These are phyloP conservation scores for Mungos mungo DNA, from an alignment of 2,113 vertebrate species.

Conservation along the genomic window DNA sequence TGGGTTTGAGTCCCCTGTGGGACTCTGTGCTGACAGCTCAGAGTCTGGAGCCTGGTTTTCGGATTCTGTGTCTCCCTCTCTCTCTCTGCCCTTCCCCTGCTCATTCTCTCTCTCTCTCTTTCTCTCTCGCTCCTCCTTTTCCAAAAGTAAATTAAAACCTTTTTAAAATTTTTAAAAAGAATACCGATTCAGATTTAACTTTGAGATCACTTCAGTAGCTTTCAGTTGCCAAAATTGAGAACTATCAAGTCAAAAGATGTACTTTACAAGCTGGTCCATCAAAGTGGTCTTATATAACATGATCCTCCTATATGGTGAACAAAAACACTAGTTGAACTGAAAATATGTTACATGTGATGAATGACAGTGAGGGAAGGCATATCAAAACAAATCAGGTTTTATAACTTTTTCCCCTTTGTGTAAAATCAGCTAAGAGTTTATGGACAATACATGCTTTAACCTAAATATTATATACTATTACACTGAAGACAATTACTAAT, in stretches of 20 bases:
- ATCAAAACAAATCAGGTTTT: slow-evolving; percentile 59
- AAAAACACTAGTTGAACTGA: not conserved
- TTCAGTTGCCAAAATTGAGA: not conserved
- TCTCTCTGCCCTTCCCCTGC: too few relatives aligned
- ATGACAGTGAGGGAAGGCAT: not conserved
- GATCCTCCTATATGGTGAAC: not conserved
- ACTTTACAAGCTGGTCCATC: not conserved
- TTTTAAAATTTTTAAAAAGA: not conserved
- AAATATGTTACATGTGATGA: not conserved
- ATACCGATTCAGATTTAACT: slow-evolving; percentile 9
- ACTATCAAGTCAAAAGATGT: not conserved
- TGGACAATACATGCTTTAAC: slow-evolving; percentile 76
- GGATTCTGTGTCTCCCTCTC: too few relatives aligned
- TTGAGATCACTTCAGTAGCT: not conserved
- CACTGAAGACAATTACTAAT: slow-evolving; percentile 68
- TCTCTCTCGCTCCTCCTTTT: too few relatives aligned
- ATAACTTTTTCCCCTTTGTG: slow-evolving; percentile 77
- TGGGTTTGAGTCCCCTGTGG: too few relatives aligned
- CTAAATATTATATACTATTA: slow-evolving; percentile 77
- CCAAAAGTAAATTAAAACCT: too few relatives aligned
- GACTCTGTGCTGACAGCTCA: too few relatives aligned
- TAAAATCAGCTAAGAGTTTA: slow-evolving; percentile 79
- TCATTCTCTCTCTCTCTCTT: too few relatives aligned
- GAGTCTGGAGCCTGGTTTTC: too few relatives aligned
- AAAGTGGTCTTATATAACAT: not conserved